phyloP scores from a whole-genome alignment of 2,113 vertebrate species.

The Lampris megalopsis region DNA sequence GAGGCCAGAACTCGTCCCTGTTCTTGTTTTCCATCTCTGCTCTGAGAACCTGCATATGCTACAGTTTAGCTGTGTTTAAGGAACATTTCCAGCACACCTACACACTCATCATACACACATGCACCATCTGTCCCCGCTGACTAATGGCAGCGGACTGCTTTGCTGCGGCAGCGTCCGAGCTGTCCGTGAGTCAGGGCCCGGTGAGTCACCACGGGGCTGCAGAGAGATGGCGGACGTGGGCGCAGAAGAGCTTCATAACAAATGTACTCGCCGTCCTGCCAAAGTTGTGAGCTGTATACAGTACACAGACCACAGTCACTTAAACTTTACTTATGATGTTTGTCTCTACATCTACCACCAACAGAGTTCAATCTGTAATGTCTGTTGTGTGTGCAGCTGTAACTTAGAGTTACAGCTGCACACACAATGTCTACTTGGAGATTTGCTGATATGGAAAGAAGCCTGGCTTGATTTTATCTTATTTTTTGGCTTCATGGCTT shows the following conservation, averaged over 20 bases:
- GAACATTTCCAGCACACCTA: constrained; percentile 50
- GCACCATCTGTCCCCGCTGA: constrained; percentile 47
- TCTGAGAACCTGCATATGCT: constrained; percentile 40
- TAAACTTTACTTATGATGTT: constrained; percentile 24
- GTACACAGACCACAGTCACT: neutral
- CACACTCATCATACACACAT: constrained; percentile 34
- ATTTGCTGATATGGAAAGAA: too few relatives aligned
- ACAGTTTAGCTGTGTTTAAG: constrained; percentile 52
- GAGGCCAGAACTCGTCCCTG: neutral
- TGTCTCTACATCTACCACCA: constrained; percentile 37
- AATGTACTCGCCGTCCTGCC: constrained; percentile 7
- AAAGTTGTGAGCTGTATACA: constrained; percentile 11
- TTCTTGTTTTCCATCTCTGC: constrained; percentile 21
- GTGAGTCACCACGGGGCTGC: constrained; percentile 49
- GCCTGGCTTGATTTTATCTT: too few relatives aligned
- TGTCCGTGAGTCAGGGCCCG: constrained; percentile 23
- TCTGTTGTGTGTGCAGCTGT: too few relatives aligned
- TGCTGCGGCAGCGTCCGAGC: constrained; percentile 22
- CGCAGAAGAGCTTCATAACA: neutral
- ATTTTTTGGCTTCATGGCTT: too few relatives aligned
- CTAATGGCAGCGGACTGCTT: constrained; percentile 45
- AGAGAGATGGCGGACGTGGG: constrained; percentile 4
- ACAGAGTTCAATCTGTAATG: too few relatives aligned
- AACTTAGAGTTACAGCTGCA: neutral
- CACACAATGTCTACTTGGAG: too few relatives aligned